Evolutionary conservation across 2,888 invertebrate species (phyloP).

Genomic region (Calliopum simillimum): DNA sequence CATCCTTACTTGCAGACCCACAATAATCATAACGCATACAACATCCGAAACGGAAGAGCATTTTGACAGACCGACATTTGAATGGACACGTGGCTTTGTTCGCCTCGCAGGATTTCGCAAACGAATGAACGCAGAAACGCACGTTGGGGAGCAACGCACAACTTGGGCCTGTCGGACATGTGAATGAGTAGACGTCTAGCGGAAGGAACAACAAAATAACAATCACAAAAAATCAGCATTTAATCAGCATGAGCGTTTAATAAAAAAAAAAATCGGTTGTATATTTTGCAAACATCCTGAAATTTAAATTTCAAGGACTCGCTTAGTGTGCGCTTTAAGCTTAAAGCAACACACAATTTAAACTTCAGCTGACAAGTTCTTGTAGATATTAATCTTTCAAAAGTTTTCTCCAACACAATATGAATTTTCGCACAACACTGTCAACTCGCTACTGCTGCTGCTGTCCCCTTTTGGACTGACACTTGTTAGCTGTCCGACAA

Average conservation of each 20-base stretch:
- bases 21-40: constrained; percentile 38
- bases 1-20: constrained; percentile 10
- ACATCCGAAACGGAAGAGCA: constrained; percentile 45
- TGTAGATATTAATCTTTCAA: constrained; percentile 51
- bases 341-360: constrained; percentile 17
- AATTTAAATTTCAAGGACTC: constrained; percentile 3
- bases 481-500: constrained; percentile 59
- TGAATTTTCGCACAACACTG: constrained; percentile 35
- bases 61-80: constrained; percentile 47
- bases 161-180: constrained; percentile 24
- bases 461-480: constrained; percentile 51
- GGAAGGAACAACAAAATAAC: constrained; percentile 13
- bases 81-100: constrained; percentile 47
- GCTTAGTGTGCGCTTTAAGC: neutral
- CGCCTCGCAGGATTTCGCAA: constrained; percentile 30
- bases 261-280: too few species aligned
- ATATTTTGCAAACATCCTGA: neutral
- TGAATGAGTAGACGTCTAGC: constrained; percentile 15
- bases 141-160: constrained; percentile 3
- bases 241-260: too few species aligned
- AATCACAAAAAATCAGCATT: constrained; percentile 3
- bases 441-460: constrained; percentile 4
- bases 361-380: constrained; percentile 47
- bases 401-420: constrained; percentile 30
- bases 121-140: neutral